These are phyloP conservation scores for Dryobotodes eremita DNA, from an alignment of 2,888 invertebrate genomes.

Conservation along the genomic window DNA sequence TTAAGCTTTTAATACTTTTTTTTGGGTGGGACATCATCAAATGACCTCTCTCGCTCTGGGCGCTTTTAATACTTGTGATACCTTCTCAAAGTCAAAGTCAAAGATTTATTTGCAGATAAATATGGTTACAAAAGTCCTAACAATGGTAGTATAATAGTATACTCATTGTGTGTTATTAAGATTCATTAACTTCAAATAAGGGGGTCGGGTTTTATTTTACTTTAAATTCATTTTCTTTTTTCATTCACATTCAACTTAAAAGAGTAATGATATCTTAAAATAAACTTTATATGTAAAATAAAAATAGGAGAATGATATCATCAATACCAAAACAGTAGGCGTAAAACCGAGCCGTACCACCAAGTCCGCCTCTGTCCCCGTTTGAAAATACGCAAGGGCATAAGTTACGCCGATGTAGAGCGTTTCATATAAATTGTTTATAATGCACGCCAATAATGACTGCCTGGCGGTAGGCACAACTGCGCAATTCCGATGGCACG, in stretches of 20 bases:
- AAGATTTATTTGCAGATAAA: no score
- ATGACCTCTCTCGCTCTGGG: no score
- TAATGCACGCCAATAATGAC: constrained; percentile 62
- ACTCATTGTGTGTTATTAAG: neutral
- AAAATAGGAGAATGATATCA: neutral
- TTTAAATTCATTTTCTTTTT: neutral
- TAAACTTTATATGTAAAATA: neutral
- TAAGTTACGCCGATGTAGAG: constrained; percentile 73
- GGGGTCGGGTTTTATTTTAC: neutral
- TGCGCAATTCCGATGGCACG: constrained; percentile 32
- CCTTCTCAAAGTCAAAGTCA: no score
- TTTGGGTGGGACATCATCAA: no score
- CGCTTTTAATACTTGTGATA: no score
- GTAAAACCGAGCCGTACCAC: neutral
- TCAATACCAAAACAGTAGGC: neutral
- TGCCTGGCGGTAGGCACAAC: constrained; percentile 45
- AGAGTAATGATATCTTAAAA: neutral
- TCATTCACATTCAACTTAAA: no score
- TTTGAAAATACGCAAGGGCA: constrained; percentile 77
- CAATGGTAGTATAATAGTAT: no score
- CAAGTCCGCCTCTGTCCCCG: constrained; percentile 64
- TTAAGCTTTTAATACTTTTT: neutral
- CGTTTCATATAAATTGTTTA: constrained; percentile 76
- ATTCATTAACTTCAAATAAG: neutral
- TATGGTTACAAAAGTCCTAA: no score